Evolutionary conservation across 2,888 invertebrate species (phyloP), one percentile per base, ranked within the genome.

Genomic region (Taphrorychus bicolor): DNA sequence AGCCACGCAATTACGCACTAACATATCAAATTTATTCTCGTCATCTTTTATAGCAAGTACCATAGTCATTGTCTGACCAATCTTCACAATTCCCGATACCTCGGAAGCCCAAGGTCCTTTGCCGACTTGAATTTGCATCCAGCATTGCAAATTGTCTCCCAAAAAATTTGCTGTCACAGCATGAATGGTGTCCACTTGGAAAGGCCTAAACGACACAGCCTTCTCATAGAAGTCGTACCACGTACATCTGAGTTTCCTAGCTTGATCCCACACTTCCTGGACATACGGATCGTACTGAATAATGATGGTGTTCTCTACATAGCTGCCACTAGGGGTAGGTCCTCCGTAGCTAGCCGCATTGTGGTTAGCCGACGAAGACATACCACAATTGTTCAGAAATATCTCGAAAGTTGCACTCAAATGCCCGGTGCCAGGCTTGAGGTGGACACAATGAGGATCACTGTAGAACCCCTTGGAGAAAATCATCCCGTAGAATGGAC

Each of bases 91-190:
- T 60, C 96, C 96, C 0, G 95, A 95, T 24, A 96, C 96, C 83
- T 96, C 96, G 11, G 94, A 94, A n/a, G 96, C 96, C 96, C 96
- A 96, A 0, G 96, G 96, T 73, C 96, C 96, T 81, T 96, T 96
- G 62, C 96, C 96, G 51, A 95, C 95, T 83, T 96, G 96, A 76
- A 96, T 96, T 83, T 96, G 96, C 96, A 96, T 96, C 96, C 96
- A 96, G 83, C 96, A 96, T 81, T 96, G 95, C 76, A 96, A 85
- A 84, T 96, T 96, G 83, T 96, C 96, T 22, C 96, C 96, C 75
- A 96, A 87, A 88, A 96, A 96, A 85, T 96, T 96, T 54, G 96
- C 96, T 0, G 95, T 95, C 51, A 96, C 95, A 0, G 95, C 96
- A 81, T 96, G 95, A 75, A 96, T 82, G 94, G 95, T 96, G 81